These are phyloP conservation scores for Drosophila yakuba DNA, from an alignment of 1,140 invertebrate species.

Conservation along the genomic window DNA sequence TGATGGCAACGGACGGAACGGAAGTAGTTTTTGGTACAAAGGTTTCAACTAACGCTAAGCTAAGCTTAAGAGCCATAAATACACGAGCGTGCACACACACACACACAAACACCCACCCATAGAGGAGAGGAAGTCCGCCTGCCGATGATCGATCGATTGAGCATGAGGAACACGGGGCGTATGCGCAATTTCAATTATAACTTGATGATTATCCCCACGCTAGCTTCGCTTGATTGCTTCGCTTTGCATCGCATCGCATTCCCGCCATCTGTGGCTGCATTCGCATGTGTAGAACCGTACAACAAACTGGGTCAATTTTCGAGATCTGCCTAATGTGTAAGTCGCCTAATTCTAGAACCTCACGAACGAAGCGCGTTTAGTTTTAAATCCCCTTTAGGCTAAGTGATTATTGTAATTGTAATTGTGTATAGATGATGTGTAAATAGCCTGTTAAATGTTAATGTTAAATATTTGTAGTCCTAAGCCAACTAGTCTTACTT, in stretches of 20 bases:
- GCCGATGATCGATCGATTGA: slow-evolving; percentile 9
- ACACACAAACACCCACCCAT: background rate
- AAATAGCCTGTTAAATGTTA: slow-evolving; percentile 79
- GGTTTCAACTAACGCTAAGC: slow-evolving; percentile 71
- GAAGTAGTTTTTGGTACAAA: slow-evolving; percentile 79
- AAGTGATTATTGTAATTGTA: slow-evolving; percentile 78
- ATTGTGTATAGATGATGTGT: slow-evolving; percentile 74
- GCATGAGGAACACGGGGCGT: slow-evolving; percentile 28
- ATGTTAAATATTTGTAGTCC: slow-evolving; percentile 79
- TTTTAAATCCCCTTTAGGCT: slow-evolving; percentile 51
- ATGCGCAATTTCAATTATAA: slow-evolving; percentile 32
- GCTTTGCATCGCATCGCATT: slow-evolving; percentile 9
- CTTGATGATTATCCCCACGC: slow-evolving; percentile 17
- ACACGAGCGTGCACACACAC: slow-evolving; percentile 37
- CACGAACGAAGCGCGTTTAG: slow-evolving; percentile 45
- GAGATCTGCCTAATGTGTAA: slow-evolving; percentile 73
- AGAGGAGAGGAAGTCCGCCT: slow-evolving; percentile 20
- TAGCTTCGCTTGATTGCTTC: slow-evolving; percentile 50
- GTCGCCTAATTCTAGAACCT: slow-evolving; percentile 74
- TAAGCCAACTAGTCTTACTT: slow-evolving; percentile 80
- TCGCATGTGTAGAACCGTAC: slow-evolving; percentile 44
- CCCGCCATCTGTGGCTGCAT: slow-evolving; percentile 18
- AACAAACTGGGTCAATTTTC: slow-evolving; percentile 79
- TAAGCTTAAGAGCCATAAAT: slow-evolving; percentile 72
- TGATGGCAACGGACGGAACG: slow-evolving; percentile 60